These are phyloP conservation scores for Apodemus speciosus DNA, from an alignment of 2,113 vertebrate genomes.

Conservation along the genomic window DNA sequence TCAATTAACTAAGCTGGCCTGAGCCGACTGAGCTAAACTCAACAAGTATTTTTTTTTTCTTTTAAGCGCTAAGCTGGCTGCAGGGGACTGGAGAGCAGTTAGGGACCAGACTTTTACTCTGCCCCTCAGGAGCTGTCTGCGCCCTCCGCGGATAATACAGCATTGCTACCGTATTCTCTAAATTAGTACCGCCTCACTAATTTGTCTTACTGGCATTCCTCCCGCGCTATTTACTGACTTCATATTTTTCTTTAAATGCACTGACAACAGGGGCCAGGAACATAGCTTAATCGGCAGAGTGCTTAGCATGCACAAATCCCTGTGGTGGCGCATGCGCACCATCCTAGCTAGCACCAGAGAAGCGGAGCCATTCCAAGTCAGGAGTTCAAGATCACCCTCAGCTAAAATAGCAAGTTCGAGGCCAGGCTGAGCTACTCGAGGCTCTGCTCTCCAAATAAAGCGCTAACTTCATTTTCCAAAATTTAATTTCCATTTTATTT, in stretches of 20 bases:
- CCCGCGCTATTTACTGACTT: neutral
- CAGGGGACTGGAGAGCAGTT: neutral
- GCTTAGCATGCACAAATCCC: neutral
- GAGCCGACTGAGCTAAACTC: constrained; percentile 66
- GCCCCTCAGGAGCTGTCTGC: neutral
- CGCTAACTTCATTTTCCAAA: neutral
- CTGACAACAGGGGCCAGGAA: too few species aligned
- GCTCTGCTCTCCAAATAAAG: neutral
- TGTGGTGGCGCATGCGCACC: too few species aligned
- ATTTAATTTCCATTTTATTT: neutral
- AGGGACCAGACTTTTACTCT: neutral
- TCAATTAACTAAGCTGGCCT: constrained; percentile 74
- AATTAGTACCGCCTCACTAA: rapidly evolving
- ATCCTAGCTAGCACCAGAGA: neutral
- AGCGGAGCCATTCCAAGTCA: neutral
- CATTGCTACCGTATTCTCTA: neutral
- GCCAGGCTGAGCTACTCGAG: neutral
- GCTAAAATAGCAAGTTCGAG: neutral
- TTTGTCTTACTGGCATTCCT: rapidly evolving
- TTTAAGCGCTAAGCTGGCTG: constrained; percentile 59
- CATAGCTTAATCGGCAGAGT: too few species aligned
- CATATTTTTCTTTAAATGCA: neutral
- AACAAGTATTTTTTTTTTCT: constrained; percentile 65
- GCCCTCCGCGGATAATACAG: rapidly evolving
- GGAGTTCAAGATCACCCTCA: neutral